Base-by-base conservation (phyloP, 2,113 vertebrate genomes). In the Tautogolabrus adspersus region DNA sequence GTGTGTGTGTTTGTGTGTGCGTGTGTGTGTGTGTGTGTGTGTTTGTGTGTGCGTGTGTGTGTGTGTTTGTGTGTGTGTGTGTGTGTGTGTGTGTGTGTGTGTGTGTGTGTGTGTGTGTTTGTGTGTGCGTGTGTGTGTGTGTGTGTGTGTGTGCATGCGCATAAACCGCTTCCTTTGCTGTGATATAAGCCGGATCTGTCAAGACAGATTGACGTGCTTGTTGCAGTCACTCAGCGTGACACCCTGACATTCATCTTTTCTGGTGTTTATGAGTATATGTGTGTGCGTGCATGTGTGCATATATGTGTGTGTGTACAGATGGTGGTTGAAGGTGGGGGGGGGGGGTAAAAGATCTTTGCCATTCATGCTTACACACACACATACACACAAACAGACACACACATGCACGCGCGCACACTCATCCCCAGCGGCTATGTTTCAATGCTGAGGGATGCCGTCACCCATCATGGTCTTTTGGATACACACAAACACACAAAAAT, bases 271-370 rank as follows among this genome's bases (percentile, higher is more conserved):
- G 52, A 26, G 65, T 72, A 42, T 40, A 11, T 56, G 11, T 66
- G 16, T 73, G 37, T 49, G 37, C 60, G 61, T 40, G 63, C 47
- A 66, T 72, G 59, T 40, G 77, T 62, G 87, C 90, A n/a, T n/a
- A 92, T 75, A 92, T 81, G 55, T 56, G 59, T 60, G 71, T 70
- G 58, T 69, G 87, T 91, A 92, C 75, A 19, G 54, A 42, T 71
- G 21, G 18, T 44, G 57, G 55, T 21, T 30, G 44, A n/a, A 15
- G 51, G 63, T 68, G 34, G 9, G 30, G 22, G 15, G 22, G 38
- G 37, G 69, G 71, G 88, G 87, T 89, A 92, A 95, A 96, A 92
- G 93, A 94, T 95, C 90, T n/a, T 89, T 93, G 94, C 94, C 94
- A 95, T 93, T 95, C 95, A 94, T 88, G 87, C 92, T 92, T 95